Evolutionary conservation across 2,888 invertebrate genomes (phyloP), one percentile per base, ranked within the genome.

Genomic region (Steinernema carpocapsae): DNA sequence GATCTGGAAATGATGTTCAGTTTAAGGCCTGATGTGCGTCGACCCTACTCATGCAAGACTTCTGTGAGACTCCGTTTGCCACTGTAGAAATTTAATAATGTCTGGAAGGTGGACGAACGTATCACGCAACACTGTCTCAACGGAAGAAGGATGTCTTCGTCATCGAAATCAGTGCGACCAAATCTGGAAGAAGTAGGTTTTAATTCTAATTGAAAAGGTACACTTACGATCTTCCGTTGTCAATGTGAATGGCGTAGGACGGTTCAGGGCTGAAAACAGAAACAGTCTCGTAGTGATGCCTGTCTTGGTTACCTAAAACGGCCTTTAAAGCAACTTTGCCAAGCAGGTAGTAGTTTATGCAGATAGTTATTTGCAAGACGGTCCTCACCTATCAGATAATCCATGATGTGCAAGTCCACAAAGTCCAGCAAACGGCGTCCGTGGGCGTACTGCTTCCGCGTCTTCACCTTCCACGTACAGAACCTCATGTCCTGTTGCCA

Each of bases 201-300:
- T n/a, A n/a, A n/a, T n/a, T n/a, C n/a, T n/a, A n/a, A n/a, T n/a
- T n/a, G n/a, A n/a, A n/a, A n/a, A n/a, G n/a, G n/a, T n/a, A n/a
- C 14, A 83, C 88, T 86, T 82, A 90, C 89, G 94, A 96, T 81
- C 97, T 91, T 4, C 97, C 97, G 88, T 99, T 96, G 89, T 99
- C 97, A 88, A 97, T 89, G 88, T 97, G 96, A 70, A 99, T 90
- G 0, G 95, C 93, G 88, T 95, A 95, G 1, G 96, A 93, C 84
- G 95, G 93, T 88, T 96, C 95, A 22, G 45, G 70, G 71, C 95
- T 95, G 88, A 96, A 97, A 88, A 93, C 91, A 88, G 92, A 93
- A 90, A 97, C 95, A 1, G 96, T 96, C 89, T 99, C 97, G 88
- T 97, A 97, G 89, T 99, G 97, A 91, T 99, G 97, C 42, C 99